Conservation (phyloP, 2,888 invertebrate species). For the Leucozona laternaria region DNA sequence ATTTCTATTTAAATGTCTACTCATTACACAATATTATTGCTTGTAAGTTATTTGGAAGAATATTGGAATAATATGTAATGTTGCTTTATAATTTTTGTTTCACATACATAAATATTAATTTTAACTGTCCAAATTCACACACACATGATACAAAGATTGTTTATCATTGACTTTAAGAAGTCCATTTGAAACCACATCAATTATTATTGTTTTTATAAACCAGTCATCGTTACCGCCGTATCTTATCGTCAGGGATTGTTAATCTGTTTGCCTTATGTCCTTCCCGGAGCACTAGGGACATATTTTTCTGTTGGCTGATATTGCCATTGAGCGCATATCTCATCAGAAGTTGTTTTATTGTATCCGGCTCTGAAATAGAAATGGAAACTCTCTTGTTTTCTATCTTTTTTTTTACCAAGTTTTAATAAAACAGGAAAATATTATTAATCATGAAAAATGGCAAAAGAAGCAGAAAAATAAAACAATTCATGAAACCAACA, state of each 20-base stretch:
- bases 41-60: constrained; percentile 8
- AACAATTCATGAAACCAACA: background rate
- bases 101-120: background rate
- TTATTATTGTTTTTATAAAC: constrained; percentile 39
- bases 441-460: background rate
- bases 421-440: constrained; percentile 13
- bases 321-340: constrained; percentile 86
- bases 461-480: background rate
- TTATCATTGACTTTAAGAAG: background rate
- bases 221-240: constrained; percentile 13
- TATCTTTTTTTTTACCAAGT: background rate
- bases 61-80: background rate
- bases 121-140: background rate
- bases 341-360: constrained; percentile 85
- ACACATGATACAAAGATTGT: background rate
- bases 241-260: too few species aligned
- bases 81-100: background rate
- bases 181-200: constrained; percentile 65
- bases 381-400: background rate
- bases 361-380: constrained; percentile 85
- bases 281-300: constrained; percentile 84
- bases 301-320: constrained; percentile 88
- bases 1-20: constrained; percentile 1
- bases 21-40: constrained; percentile 29
- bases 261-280: constrained; percentile 72